Conservation (phyloP, 2,888 invertebrate genomes). For the Steinernema carpocapsae region DNA sequence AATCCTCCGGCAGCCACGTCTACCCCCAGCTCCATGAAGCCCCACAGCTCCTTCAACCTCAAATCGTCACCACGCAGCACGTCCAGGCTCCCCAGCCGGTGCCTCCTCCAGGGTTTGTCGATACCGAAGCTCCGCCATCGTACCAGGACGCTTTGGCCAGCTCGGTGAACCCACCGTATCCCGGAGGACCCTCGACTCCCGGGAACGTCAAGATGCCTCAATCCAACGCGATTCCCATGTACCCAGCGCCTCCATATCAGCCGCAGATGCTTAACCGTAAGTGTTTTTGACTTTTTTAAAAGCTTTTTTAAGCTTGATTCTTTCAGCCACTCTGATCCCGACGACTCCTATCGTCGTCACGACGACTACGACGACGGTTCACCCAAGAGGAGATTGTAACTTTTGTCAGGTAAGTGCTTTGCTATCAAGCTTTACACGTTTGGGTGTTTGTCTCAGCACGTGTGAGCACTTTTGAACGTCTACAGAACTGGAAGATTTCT, state of each 20-base stretch:
- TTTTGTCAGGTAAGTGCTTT: slow-evolving; percentile 8
- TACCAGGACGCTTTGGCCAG: slow-evolving; percentile 1
- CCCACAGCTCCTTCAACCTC: neutral
- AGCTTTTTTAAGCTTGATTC: neutral
- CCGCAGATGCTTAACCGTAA: slow-evolving; percentile 2
- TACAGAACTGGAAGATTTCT: no score
- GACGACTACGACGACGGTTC: neutral
- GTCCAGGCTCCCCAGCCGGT: neutral
- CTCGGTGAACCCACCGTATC: neutral
- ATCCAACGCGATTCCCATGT: neutral
- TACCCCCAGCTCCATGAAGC: neutral
- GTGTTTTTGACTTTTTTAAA: neutral
- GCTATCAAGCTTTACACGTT: no score
- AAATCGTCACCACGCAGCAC: neutral
- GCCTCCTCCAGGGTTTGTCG: neutral
- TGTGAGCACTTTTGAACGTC: no score
- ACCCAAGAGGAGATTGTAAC: neutral
- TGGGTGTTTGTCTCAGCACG: no score
- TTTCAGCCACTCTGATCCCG: slow-evolving; percentile 4
- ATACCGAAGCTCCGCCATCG: slow-evolving; percentile 11
- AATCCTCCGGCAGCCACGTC: neutral
- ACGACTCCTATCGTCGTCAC: neutral
- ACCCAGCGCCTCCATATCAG: slow-evolving; percentile 8
- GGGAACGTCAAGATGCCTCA: slow-evolving; percentile 1
- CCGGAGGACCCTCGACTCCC: neutral